These are phyloP conservation scores for Lycaon pictus DNA, from an alignment of 2,113 vertebrate genomes.

Conservation along the genomic window DNA sequence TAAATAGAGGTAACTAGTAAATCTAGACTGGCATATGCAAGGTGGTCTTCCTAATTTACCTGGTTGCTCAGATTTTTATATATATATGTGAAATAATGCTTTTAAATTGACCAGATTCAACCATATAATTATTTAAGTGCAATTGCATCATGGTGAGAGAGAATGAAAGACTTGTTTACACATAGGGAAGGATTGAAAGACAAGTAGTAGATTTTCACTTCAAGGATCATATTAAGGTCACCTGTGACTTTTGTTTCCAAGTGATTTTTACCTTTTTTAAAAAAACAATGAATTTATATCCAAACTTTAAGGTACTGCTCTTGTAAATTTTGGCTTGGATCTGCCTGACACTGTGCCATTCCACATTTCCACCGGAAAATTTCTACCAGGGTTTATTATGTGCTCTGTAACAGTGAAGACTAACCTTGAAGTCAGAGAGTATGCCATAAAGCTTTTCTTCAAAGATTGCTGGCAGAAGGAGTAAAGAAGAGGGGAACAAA, in stretches of 20 bases:
- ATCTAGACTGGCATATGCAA: not conserved
- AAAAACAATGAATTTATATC: not conserved
- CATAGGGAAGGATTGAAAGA: not conserved
- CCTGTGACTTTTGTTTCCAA: not conserved
- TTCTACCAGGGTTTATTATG: not conserved
- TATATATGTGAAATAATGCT: not conserved
- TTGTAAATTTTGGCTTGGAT: not conserved
- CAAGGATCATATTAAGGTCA: not conserved
- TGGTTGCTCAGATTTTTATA: not conserved
- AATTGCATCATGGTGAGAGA: not conserved
- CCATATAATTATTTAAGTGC: not conserved
- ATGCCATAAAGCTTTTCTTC: not conserved
- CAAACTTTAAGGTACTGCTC: not conserved
- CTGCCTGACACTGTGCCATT: not conserved
- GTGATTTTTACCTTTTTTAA: not conserved
- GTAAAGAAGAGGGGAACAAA: not conserved
- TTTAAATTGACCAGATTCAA: not conserved
- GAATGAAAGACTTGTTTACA: not conserved
- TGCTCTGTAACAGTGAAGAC: not conserved
- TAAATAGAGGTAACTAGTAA: not conserved
- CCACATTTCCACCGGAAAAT: not conserved
- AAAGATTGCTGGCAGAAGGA: not conserved
- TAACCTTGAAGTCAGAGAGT: not conserved
- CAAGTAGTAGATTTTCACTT: not conserved
- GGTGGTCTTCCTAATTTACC: not conserved